Percentiles rank a stretch among this genome's conserved stretches.
Conservation (phyloP, 2,888 invertebrate species). For the Clusia tigrina region DNA sequence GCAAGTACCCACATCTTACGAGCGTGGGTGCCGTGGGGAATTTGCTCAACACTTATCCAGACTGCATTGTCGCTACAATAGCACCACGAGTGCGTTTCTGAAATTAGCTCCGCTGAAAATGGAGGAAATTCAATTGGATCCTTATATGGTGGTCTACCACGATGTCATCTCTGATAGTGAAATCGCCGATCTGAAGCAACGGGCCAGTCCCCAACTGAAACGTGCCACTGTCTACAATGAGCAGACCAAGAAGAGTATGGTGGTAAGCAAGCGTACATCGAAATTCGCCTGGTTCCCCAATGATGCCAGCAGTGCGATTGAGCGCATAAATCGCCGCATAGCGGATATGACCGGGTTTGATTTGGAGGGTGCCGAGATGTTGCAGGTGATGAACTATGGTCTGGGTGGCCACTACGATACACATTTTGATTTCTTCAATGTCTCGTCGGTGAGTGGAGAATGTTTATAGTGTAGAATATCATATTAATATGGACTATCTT, state of each 20-base stretch:
- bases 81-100: constrained; percentile 49
- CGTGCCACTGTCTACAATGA: constrained; percentile 51
- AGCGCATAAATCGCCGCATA: constrained; percentile 47
- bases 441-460: constrained; percentile 40
- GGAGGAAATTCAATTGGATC: constrained; percentile 51
- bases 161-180: constrained; percentile 50
- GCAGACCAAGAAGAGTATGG: constrained; percentile 15
- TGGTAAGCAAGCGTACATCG: constrained; percentile 49
- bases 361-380: constrained; percentile 47
- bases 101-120: constrained; percentile 56
- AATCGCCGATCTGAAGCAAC: constrained; percentile 44
- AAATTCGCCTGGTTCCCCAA: constrained; percentile 56
- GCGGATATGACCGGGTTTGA: constrained; percentile 55
- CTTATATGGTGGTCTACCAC: constrained; percentile 55
- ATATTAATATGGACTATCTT: neutral
- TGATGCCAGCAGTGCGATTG: constrained; percentile 33
- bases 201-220: constrained; percentile 45
- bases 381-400: constrained; percentile 60
- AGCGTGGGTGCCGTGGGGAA: constrained; percentile 52
- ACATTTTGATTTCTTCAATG: constrained; percentile 56
- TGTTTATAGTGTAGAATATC: neutral
- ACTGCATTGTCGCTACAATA: constrained; percentile 53
- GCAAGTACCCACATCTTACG: constrained; percentile 31
- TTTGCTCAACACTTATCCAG: constrained; percentile 33
- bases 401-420: constrained; percentile 57